Conservation (phyloP, 1,140 invertebrate species). For the Vanessa tameamea region DNA sequence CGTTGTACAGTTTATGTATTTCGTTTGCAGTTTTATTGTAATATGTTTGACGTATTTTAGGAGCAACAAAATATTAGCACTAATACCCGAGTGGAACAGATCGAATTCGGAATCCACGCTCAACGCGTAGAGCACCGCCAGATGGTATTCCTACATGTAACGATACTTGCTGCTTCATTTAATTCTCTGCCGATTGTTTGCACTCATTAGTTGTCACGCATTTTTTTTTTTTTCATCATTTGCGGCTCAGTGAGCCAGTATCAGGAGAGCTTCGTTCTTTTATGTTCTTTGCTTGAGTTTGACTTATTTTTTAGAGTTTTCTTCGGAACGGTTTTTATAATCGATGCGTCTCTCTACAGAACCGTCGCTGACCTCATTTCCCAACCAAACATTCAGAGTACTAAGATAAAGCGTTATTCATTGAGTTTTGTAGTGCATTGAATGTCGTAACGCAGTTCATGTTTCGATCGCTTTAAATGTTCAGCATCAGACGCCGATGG, state of each 20-base stretch:
- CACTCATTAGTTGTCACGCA: not conserved
- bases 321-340: too few species aligned
- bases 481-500: not conserved
- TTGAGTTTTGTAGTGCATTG: too few species aligned
- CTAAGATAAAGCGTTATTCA: too few species aligned
- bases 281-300: too few species aligned
- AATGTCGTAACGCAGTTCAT: too few species aligned
- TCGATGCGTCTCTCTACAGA: too few species aligned
- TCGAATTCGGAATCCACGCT: slow-evolving; percentile 16
- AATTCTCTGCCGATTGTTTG: not conserved
- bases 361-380: too few species aligned
- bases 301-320: too few species aligned
- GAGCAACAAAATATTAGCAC: slow-evolving; percentile 8
- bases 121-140: slow-evolving; percentile 10
- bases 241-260: too few species aligned
- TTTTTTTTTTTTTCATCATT: not conserved
- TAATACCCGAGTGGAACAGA: slow-evolving; percentile 14
- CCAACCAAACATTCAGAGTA: too few species aligned
- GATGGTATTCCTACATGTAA: slow-evolving; percentile 16
- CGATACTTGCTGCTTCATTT: not conserved
- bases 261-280: too few species aligned
- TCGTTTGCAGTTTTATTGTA: not conserved
- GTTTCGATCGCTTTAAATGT: not conserved
- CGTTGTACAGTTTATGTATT: not conserved
- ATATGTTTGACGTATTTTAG: slow-evolving; percentile 28